Conservation (phyloP, 1,140 invertebrate species). For the Neodiprion lecontei region DNA sequence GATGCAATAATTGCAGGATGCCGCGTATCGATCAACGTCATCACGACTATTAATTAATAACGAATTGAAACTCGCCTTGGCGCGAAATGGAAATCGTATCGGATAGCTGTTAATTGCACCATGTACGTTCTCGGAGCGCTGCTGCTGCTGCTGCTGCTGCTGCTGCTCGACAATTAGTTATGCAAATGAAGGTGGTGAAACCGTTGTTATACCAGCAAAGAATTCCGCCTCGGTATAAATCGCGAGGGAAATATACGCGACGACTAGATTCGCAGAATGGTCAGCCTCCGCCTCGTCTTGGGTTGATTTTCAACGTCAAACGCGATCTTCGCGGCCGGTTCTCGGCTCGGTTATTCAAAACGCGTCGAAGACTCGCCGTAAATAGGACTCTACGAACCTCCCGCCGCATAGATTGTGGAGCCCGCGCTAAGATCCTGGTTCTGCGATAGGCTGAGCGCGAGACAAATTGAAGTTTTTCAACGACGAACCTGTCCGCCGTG, state of each 20-base stretch:
- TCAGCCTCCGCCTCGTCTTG: no score
- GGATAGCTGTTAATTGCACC: no score
- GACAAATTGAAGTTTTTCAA: constrained; percentile 49
- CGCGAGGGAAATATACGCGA: background rate
- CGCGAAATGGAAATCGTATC: background rate
- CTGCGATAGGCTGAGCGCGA: constrained; percentile 22
- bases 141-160: no score
- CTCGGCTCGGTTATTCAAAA: no score
- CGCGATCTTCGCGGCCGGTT: no score
- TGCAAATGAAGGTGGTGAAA: background rate
- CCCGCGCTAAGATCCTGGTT: background rate
- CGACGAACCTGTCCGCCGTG: constrained; percentile 34
- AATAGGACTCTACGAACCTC: background rate
- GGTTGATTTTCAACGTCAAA: no score
- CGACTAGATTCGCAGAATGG: no score
- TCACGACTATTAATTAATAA: background rate
- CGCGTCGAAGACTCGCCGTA: constrained; percentile 36
- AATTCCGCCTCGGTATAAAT: constrained; percentile 2
- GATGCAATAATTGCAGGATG: no score
- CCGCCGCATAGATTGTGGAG: constrained; percentile 3
- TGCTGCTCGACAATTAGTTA: background rate
- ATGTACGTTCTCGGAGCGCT: no score
- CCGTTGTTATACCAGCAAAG: background rate
- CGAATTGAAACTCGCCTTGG: background rate
- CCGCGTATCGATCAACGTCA: no score